A percentile compares a stretch with the other conserved stretches of the same genome.
phyloP scores from a whole-genome alignment of 2,113 vertebrate species.

The Oreochromis aureus region DNA sequence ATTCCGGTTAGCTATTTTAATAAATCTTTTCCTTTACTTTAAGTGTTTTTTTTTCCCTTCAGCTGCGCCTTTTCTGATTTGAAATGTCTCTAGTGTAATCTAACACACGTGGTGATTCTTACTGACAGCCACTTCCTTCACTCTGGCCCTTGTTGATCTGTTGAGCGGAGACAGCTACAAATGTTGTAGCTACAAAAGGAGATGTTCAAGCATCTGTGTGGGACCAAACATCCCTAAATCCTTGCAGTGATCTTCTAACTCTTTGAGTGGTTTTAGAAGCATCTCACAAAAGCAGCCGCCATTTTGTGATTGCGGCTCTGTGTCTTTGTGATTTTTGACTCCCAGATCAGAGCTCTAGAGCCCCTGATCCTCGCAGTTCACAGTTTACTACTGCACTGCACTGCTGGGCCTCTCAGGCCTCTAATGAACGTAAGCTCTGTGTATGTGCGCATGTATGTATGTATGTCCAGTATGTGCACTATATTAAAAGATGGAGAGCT shows the following conservation, averaged over 20 bases:
- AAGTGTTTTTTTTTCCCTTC: not conserved
- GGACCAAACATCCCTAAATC: not conserved
- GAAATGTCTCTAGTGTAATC: not conserved
- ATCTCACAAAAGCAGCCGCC: slow-evolving; percentile 12
- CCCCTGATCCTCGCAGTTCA: slow-evolving; percentile 97
- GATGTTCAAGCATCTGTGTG: not conserved
- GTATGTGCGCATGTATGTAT: not conserved
- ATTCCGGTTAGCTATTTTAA: not conserved
- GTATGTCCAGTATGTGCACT: not conserved
- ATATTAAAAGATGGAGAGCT: not conserved
- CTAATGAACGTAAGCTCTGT: slow-evolving; percentile 89
- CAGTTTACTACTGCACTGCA: slow-evolving; percentile 95
- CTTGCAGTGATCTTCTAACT: not conserved
- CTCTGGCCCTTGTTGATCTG: not conserved
- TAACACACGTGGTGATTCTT: not conserved
- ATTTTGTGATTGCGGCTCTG: slow-evolving; percentile 60
- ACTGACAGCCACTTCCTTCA: not conserved
- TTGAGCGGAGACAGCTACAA: not conserved
- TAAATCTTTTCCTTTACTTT: not conserved
- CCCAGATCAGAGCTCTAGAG: slow-evolving; percentile 97
- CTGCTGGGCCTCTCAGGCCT: slow-evolving; percentile 86
- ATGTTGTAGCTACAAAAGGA: not conserved
- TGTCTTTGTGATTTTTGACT: slow-evolving; percentile 81
- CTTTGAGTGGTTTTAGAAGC: slow-evolving; percentile 21
- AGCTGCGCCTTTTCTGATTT: not conserved